Evolutionary conservation across 2,888 invertebrate species (phyloP).

Genomic region (Vesta saturnalis): DNA sequence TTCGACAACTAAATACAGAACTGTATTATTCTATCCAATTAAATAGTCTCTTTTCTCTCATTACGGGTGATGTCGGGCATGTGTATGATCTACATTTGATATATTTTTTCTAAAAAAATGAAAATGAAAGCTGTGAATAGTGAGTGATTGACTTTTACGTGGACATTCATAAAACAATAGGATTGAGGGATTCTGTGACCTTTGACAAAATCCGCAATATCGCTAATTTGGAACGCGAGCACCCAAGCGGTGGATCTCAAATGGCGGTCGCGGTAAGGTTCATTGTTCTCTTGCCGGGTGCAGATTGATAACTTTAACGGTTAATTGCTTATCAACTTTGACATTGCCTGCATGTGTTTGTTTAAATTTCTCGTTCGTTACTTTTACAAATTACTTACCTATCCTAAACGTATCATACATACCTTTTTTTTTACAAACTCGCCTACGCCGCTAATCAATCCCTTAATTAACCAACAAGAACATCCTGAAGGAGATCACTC

Average conservation of each 20-base stretch:
- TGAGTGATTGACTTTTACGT: slow-evolving; percentile 36
- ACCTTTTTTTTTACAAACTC: slow-evolving; percentile 21
- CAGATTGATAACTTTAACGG: slow-evolving; percentile 57
- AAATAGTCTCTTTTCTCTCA: slow-evolving; percentile 60
- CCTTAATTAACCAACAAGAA: slow-evolving; percentile 52
- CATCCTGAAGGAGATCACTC: slow-evolving; percentile 38
- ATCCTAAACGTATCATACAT: neutral
- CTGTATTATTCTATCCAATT: slow-evolving; percentile 65
- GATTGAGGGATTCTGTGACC: slow-evolving; percentile 52
- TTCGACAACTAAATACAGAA: slow-evolving; percentile 63
- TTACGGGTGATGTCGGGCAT: slow-evolving; percentile 52
- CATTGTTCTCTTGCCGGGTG: slow-evolving; percentile 64
- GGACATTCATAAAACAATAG: slow-evolving; percentile 49
- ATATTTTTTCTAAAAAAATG: slow-evolving; percentile 28
- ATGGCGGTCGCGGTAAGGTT: slow-evolving; percentile 67
- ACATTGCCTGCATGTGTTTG: neutral
- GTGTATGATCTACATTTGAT: slow-evolving; percentile 33
- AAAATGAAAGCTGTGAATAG: slow-evolving; percentile 23
- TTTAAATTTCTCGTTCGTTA: neutral
- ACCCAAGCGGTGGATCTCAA: slow-evolving; percentile 65
- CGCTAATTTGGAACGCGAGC: slow-evolving; percentile 61
- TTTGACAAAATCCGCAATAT: slow-evolving; percentile 56
- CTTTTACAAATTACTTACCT: neutral
- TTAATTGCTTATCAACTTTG: slow-evolving; percentile 49
- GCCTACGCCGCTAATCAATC: slow-evolving; percentile 57